These are phyloP conservation scores for Eunapius fragilis DNA, from an alignment of 37 sponge, comb jelly and placozoan genomes.

Conservation along the genomic window DNA sequence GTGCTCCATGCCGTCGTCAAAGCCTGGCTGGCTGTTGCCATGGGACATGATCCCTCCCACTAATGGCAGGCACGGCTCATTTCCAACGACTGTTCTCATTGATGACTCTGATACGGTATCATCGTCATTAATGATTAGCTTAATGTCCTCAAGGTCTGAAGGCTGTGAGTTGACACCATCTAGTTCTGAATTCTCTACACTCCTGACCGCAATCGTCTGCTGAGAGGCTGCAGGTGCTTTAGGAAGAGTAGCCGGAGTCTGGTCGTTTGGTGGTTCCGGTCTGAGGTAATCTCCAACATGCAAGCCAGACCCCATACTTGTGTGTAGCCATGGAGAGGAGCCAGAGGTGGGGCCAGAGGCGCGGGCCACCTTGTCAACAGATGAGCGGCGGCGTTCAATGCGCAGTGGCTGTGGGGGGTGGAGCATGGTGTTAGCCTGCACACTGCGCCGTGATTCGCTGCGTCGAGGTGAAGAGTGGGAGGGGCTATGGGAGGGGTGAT, in stretches of 20 bases:
- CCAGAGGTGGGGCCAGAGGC: no score
- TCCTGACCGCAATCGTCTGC: neutral
- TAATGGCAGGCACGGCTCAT: neutral
- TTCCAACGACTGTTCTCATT: neutral
- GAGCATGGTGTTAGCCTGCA: neutral
- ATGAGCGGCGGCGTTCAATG: neutral
- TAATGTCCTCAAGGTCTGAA: neutral
- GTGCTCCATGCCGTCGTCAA: neutral
- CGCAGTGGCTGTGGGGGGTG: neutral
- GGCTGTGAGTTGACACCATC: neutral
- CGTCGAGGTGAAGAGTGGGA: neutral
- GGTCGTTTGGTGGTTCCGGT: neutral
- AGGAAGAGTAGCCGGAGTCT: neutral
- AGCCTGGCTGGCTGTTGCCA: neutral
- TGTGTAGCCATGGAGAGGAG: neutral
- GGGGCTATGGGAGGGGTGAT: slow-evolving; percentile 6
- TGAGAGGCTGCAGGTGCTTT: neutral
- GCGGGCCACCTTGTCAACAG: neutral
- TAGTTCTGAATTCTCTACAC: neutral
- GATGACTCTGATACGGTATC: neutral
- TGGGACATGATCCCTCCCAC: neutral
- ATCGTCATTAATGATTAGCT: neutral
- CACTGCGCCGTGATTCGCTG: neutral
- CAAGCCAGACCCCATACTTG: neutral
- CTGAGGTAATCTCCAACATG: neutral